Percentiles rank a stretch among this genome's conserved stretches.
Evolutionary conservation across 2,113 vertebrate genomes (phyloP).

Genomic region (Ageneiosus marmoratus): DNA sequence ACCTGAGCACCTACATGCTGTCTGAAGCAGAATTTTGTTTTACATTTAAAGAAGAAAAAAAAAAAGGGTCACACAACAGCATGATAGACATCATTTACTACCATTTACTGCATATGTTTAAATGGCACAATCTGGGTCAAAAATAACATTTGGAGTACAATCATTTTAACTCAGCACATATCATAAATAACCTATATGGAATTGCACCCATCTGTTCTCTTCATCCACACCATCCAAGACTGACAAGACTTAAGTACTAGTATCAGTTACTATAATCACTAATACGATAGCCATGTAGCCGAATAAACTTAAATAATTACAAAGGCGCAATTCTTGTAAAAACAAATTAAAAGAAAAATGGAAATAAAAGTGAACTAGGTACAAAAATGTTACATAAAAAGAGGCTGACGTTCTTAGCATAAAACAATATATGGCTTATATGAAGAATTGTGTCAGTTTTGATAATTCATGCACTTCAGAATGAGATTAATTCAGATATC

Average conservation of each 20-base stretch:
- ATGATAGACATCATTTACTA: conserved; percentile 24
- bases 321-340: neutral
- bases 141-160: conserved; percentile 21
- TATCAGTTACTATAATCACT: neutral
- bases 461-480: neutral
- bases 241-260: neutral
- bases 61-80: neutral
- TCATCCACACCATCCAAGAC: neutral
- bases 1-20: conserved; percentile 21
- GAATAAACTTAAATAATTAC: neutral
- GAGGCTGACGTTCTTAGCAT: neutral
- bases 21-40: neutral
- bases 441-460: neutral
- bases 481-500: neutral
- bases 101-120: conserved; percentile 3
- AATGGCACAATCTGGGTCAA: conserved; percentile 6
- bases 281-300: neutral
- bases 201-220: neutral
- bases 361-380: neutral
- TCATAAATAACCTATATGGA: conserved; percentile 19
- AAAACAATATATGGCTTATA: neutral
- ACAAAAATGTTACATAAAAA: neutral
- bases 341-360: no score
- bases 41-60: neutral
- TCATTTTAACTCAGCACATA: conserved; percentile 10